These are phyloP conservation scores for Drosophila suzukii DNA, from an alignment of 1,140 invertebrate genomes.

Conservation along the genomic window DNA sequence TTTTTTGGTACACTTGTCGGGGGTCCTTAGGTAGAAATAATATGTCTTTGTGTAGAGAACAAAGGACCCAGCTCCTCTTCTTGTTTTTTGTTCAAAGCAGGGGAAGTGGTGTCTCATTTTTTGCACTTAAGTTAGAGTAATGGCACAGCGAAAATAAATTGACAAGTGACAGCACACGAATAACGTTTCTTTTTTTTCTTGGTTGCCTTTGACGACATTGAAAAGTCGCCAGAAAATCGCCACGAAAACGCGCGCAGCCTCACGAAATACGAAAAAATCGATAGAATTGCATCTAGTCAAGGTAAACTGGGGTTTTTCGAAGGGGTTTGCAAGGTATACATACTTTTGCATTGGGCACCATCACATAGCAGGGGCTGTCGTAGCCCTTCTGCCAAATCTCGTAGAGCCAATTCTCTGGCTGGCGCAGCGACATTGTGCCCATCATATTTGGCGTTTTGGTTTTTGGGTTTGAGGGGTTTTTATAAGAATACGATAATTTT, in stretches of 20 bases:
- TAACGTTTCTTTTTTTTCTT: conserved; percentile 6
- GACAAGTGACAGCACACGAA: conserved; percentile 15
- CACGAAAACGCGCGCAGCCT: conserved; percentile 49
- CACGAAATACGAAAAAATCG: conserved; percentile 62
- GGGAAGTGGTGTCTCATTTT: neutral
- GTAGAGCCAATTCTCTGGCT: conserved; percentile 86
- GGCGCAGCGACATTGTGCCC: conserved; percentile 82
- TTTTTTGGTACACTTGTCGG: conserved; percentile 38
- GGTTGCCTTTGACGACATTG: conserved; percentile 38
- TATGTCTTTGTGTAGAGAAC: conserved; percentile 34
- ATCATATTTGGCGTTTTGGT: conserved; percentile 67
- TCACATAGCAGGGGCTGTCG: conserved; percentile 87
- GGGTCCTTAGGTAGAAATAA: conserved; percentile 37
- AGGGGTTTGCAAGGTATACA: conserved; percentile 70
- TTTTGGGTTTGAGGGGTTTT: conserved; percentile 27
- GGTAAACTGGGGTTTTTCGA: conserved; percentile 27
- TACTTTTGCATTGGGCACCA: conserved; percentile 88
- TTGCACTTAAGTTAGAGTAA: conserved; percentile 1
- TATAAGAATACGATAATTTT: conserved; percentile 13
- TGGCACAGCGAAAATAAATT: conserved; percentile 26
- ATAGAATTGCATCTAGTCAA: conserved; percentile 71
- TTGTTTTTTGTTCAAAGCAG: neutral
- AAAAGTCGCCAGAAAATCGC: conserved; percentile 34
- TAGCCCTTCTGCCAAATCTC: conserved; percentile 87
- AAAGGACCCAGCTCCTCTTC: conserved; percentile 27